Percentiles rank a stretch among this genome's conserved stretches.
These are phyloP conservation scores for Rhagophthalmus giganteus DNA, from an alignment of 2,888 invertebrate genomes.

Conservation along the genomic window DNA sequence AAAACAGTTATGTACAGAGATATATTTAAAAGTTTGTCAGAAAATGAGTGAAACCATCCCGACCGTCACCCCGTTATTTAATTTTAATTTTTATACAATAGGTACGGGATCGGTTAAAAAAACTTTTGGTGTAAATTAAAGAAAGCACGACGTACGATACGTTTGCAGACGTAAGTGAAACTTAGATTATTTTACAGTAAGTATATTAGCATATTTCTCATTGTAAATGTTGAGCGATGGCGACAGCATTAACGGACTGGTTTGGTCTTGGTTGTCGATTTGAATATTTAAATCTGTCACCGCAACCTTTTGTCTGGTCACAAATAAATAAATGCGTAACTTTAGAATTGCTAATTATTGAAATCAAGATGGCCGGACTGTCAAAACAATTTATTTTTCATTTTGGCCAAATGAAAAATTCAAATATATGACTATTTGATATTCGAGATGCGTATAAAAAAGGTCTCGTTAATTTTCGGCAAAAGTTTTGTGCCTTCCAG, in stretches of 20 bases:
- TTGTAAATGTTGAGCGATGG: slow-evolving; percentile 32
- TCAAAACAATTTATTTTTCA: slow-evolving; percentile 41
- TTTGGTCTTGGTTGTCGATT: slow-evolving; percentile 46
- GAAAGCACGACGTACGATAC: too few relatives aligned
- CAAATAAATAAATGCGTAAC: slow-evolving; percentile 51
- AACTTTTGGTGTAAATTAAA: too few relatives aligned
- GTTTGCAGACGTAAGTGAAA: slow-evolving; percentile 15
- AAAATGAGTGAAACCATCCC: too few relatives aligned
- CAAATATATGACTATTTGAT: slow-evolving; percentile 39
- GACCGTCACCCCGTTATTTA: too few relatives aligned
- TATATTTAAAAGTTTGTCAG: too few relatives aligned
- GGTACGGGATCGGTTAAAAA: too few relatives aligned
- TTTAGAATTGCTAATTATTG: slow-evolving; percentile 55
- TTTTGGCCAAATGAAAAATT: slow-evolving; percentile 35
- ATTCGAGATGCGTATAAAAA: slow-evolving; percentile 41
- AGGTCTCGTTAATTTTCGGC: slow-evolving; percentile 48
- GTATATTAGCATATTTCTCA: slow-evolving; percentile 31
- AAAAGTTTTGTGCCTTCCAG: slow-evolving; percentile 35
- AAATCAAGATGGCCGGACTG: slow-evolving; percentile 42
- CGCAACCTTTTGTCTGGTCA: slow-evolving; percentile 51
- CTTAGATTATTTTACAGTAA: slow-evolving; percentile 25
- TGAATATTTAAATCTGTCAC: slow-evolving; percentile 55
- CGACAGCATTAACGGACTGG: slow-evolving; percentile 43
- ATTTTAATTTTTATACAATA: too few relatives aligned
- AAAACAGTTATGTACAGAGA: too few relatives aligned